A percentile compares a stretch with the other conserved stretches of the same genome.
These are phyloP conservation scores for Macquaria australasica DNA, from an alignment of 2,113 vertebrate genomes.

Conservation along the genomic window DNA sequence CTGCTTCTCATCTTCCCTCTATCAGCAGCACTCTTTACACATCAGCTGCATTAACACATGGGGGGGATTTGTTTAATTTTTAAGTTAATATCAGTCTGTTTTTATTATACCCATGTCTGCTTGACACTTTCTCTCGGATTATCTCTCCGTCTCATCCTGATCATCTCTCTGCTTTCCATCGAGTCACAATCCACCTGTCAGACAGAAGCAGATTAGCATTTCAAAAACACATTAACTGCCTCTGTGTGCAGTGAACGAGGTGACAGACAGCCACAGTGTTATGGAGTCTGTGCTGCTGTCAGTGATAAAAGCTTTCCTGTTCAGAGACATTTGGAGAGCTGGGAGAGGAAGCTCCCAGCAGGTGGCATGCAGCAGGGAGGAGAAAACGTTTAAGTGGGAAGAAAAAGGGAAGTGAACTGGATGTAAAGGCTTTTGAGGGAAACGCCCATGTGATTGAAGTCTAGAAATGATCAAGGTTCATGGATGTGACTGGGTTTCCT, in stretches of 20 bases:
- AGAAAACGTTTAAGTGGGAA: conserved; percentile 15
- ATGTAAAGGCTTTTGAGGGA: conserved; percentile 21
- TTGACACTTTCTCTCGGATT: conserved; percentile 14
- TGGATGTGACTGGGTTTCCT: not conserved
- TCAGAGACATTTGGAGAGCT: not conserved
- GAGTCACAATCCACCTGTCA: conserved; percentile 21
- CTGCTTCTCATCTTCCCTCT: conserved; percentile 1
- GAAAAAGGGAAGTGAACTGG: not conserved
- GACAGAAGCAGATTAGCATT: conserved; percentile 16
- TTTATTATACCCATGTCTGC: conserved; percentile 20
- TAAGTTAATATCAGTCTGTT: conserved; percentile 25
- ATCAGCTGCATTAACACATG: conserved; percentile 38
- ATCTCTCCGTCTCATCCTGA: conserved; percentile 16
- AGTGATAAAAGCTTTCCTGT: conserved; percentile 26
- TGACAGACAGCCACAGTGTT: conserved; percentile 32
- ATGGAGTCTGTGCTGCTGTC: conserved; percentile 10
- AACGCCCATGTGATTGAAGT: not conserved
- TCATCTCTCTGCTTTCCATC: conserved; percentile 16
- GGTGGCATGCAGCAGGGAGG: not conserved
- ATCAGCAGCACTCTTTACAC: conserved; percentile 16
- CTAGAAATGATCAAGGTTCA: not conserved
- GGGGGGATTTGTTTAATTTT: conserved; percentile 16
- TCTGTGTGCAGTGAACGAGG: conserved; percentile 25
- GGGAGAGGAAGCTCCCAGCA: conserved; percentile 13
- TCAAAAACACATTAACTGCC: conserved; percentile 23